A percentile compares a stretch with the other conserved stretches of the same genome.
These are phyloP conservation scores for Bos javanicus DNA, from an alignment of 2,113 vertebrate genomes.

Conservation along the genomic window DNA sequence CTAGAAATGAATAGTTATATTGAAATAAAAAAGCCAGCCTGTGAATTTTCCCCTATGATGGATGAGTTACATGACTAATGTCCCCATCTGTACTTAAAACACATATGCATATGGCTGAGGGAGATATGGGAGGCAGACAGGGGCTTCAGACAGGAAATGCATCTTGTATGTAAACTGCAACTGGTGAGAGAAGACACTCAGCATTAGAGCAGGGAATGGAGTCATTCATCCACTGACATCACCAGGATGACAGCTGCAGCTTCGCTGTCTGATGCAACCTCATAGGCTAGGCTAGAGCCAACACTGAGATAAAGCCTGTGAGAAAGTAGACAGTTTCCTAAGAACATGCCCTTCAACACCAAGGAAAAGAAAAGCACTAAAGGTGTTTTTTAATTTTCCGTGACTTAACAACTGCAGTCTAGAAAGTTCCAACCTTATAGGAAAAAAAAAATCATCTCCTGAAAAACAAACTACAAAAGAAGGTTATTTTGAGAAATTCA, in stretches of 20 bases:
- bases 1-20: slow-evolving; percentile 21
- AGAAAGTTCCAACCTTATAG: background rate
- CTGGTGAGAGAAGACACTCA: slow-evolving; percentile 31
- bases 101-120: slow-evolving; percentile 61
- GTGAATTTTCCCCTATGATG: slow-evolving; percentile 54
- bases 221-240: background rate
- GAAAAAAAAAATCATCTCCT: slow-evolving; percentile 6
- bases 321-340: background rate
- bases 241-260: background rate
- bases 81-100: slow-evolving; percentile 63
- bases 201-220: background rate
- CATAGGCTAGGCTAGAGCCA: background rate
- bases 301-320: background rate
- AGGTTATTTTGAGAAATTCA: slow-evolving; percentile 21
- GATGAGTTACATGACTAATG: slow-evolving; percentile 56
- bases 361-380: background rate
- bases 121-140: slow-evolving; percentile 54
- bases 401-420: background rate
- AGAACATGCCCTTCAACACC: background rate
- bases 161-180: slow-evolving; percentile 59
- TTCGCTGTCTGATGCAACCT: background rate
- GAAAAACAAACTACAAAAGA: slow-evolving; percentile 15
- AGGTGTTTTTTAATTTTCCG: background rate
- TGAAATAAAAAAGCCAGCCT: slow-evolving; percentile 48
- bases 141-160: slow-evolving; percentile 57